phyloP scores from a whole-genome alignment of 1,140 invertebrate genomes.

The Anthonomus grandis region DNA sequence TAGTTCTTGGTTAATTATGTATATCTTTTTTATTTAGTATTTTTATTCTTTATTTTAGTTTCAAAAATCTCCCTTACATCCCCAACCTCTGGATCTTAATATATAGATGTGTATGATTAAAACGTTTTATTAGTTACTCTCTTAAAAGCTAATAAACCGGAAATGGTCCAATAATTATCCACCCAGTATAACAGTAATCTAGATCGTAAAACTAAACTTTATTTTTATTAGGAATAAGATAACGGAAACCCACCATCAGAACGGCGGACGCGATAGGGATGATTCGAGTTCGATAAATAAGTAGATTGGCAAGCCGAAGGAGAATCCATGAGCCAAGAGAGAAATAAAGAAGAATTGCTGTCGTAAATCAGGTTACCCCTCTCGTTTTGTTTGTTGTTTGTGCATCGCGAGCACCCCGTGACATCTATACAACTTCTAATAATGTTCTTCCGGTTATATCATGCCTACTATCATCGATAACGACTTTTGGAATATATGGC shows the following conservation, averaged over 20 bases:
- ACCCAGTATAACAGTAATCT: constrained; percentile 21
- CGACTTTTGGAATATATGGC: constrained; percentile 22
- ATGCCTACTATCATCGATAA: constrained; percentile 30
- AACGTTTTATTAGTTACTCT: background rate
- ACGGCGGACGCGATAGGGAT: too few species aligned
- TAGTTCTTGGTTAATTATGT: too few species aligned
- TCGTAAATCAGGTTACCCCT: constrained; percentile 39
- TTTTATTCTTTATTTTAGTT: too few species aligned
- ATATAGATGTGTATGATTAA: too few species aligned
- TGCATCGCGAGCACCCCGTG: constrained; percentile 25
- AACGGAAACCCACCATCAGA: constrained; percentile 28
- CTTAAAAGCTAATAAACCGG: constrained; percentile 4
- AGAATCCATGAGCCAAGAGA: constrained; percentile 41
- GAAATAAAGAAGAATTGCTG: constrained; percentile 47
- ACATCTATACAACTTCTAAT: constrained; percentile 33
- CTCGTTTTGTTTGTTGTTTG: constrained; percentile 37
- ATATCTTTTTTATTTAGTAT: too few species aligned
- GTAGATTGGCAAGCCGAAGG: constrained; percentile 38
- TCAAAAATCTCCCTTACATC: too few species aligned
- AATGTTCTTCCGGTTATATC: constrained; percentile 34
- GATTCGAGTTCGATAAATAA: constrained; percentile 45
- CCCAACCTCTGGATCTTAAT: too few species aligned
- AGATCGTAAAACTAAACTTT: constrained; percentile 21
- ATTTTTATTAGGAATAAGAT: constrained; percentile 33
- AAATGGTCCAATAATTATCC: constrained; percentile 23